Evolutionary conservation across 1,140 invertebrate species (phyloP), one percentile per base, ranked within the genome.

Genomic region (Bombus superbus): DNA sequence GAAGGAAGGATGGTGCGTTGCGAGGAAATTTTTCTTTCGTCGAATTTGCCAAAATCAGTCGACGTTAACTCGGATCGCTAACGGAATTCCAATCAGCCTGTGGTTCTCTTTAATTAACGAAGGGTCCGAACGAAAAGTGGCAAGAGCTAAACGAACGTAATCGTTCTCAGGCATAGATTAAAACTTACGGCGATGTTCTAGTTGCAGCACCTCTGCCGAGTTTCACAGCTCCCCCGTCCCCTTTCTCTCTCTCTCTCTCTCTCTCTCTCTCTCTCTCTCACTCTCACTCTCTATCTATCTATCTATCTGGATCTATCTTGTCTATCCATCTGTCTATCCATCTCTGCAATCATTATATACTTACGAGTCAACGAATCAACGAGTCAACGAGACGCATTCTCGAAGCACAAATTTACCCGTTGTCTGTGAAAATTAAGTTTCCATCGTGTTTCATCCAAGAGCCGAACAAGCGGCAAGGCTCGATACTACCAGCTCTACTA

Each of bases 41-140:
- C 64, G 72, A 78, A 83, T 84, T 77, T 57, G 74, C 44, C 74
- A 42, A 77, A 83, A 83, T 78, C 81, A 28, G 44, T 69, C 81
- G 18, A 68, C 74, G 62, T 66, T 75, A n/a, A 76, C 32, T 32
- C 4, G 22, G 15, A 22, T 2, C 22, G 25, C 57, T 66, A 22
- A 4, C 28, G 10, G 71, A 74, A 72, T 72, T 32, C 69, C 79
- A 28, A 47, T 35, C 59, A 35, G 3, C 15, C 28, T 22, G 42
- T 15, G 35, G 42, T 68, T 66, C 35, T 6, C 40, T 40, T 64
- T 83, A 77, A 77, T 83, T 69, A 68, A 53, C 81, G 62, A 77
- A 40, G 22, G 38, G 10, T 35, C 47, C 9, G 35, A n/a, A 44
- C 10, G n/a, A 42, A 53, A 75, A 38, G 28, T 32, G 15, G 72